Base-by-base conservation (phyloP, 1,140 invertebrate genomes). In the Drosophila parvula region DNA sequence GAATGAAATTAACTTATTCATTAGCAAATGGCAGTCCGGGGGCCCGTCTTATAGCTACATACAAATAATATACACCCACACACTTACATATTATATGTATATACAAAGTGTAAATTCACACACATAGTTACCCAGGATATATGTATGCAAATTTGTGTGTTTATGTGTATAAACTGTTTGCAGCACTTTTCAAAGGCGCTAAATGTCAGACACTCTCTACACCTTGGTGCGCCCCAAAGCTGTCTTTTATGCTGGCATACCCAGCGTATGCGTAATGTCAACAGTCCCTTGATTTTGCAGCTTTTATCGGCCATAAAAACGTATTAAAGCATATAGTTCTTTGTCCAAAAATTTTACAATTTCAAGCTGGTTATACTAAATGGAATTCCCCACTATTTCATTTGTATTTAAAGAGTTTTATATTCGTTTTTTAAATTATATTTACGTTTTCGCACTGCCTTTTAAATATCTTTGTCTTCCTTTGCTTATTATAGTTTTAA, bases 1-100 rank as follows among this genome's bases (percentile, higher is more conserved):
- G 67, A 69, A 78, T 63, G 73, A 86, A 86, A 86, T 86, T 89
- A 86, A 89, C 84, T 86, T 86, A 86, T 86, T 86, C 83, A 86
- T 86, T 86, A 86, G 83, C 83, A 86, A 86, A 86, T 86, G 80
- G 80, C 84, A 89, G 64, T 59, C 79, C 44, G 63, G 76, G 79
- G 76, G 56, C 65, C 60, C 68, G 67, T 59, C 75, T 81, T 80
- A 50, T 58, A 12, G 27, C 56, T n/a, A 36, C 28, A 47, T 28
- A 44, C 41, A 51, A 38, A 11, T 30, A 9, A 36, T 32, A 61
- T 57, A 30, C 32, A 34, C 8, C 44, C 12, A 38, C n/a, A 51
- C 8, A 30, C 8, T 41, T 6, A 69, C 16, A 48, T 47, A 8
- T 63, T n/a, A n/a, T n/a, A n/a, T n/a, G n/a, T n/a, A n/a, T 56